phyloP scores from a whole-genome alignment of 2,888 invertebrate genomes.

The Graphium colonna region DNA sequence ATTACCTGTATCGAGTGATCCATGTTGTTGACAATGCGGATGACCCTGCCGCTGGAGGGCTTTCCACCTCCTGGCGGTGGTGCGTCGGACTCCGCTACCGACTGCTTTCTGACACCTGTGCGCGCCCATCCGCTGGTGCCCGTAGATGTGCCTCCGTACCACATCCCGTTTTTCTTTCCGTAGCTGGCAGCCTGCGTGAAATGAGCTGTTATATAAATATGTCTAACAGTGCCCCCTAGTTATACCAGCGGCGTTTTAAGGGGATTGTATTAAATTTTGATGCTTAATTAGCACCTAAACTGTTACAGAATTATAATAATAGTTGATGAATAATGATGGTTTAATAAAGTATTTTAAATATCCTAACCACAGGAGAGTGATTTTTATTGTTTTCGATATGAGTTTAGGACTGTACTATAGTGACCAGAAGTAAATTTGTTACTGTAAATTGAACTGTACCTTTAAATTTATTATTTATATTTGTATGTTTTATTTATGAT shows the following conservation, averaged over 20 bases:
- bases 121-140: conserved; percentile 84
- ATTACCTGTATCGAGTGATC: conserved; percentile 93
- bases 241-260: background rate
- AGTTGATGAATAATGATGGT: no score
- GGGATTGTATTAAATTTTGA: no score
- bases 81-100: conserved; percentile 89
- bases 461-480: no score
- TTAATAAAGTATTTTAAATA: no score
- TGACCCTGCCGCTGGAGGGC: conserved; percentile 91
- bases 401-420: no score
- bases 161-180: conserved; percentile 94
- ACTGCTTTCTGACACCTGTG: conserved; percentile 88
- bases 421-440: no score
- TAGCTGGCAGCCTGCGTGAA: conserved; percentile 88
- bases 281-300: no score
- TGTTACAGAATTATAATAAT: no score
- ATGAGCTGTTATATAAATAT: background rate
- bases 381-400: no score
- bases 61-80: conserved; percentile 84
- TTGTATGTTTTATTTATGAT: no score
- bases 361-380: no score
- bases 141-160: conserved; percentile 84
- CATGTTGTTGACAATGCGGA: conserved; percentile 95
- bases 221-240: background rate
- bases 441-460: no score